phyloP scores from a whole-genome alignment of 2,797 vertebrate genomes.

The Labroides dimidiatus region DNA sequence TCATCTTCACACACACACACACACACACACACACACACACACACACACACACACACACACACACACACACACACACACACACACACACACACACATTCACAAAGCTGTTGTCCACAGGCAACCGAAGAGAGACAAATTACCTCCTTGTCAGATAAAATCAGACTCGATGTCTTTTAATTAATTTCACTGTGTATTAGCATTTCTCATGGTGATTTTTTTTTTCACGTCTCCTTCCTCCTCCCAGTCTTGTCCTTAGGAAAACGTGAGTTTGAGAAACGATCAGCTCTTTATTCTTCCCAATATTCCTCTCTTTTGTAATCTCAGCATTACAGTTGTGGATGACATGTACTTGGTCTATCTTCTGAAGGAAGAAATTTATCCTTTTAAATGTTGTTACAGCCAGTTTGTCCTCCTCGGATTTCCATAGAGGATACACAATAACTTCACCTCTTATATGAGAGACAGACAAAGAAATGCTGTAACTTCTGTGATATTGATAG shows the following conservation, averaged over 20 bases:
- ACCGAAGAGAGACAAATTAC: conserved; percentile 91
- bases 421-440: no score
- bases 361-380: not conserved
- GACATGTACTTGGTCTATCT: conserved; percentile 17
- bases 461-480: no score
- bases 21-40: conserved; percentile 4
- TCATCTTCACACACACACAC: conserved; percentile 9
- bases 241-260: conserved; percentile 54
- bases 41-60: conserved; percentile 2
- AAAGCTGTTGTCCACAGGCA: conserved; percentile 68
- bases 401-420: not conserved
- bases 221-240: conserved; percentile 27
- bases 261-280: conserved; percentile 68
- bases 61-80: conserved; percentile 3
- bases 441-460: no score
- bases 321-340: conserved; percentile 16
- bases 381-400: not conserved
- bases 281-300: conserved; percentile 29
- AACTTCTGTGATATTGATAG: no score
- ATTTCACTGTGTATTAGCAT: conserved; percentile 83
- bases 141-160: conserved; percentile 92
- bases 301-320: conserved; percentile 22
- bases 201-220: conserved; percentile 75
- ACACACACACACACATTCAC: conserved; percentile 11
- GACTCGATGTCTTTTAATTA: conserved; percentile 91